Conservation (phyloP, 2,888 invertebrate species). For the Synergus laeviventris region DNA sequence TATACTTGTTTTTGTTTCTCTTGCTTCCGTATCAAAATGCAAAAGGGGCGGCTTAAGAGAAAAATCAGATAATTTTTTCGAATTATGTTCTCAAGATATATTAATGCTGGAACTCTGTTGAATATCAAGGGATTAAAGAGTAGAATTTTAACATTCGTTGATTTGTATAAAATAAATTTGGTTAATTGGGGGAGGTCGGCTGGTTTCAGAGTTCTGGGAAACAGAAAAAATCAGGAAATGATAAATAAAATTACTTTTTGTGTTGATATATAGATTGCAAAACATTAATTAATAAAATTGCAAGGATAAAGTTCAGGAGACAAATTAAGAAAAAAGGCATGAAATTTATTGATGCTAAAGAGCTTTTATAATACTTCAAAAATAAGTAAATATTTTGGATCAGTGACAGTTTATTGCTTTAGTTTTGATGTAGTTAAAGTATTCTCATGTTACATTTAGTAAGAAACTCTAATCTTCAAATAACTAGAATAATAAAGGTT, state of each 20-base stretch:
- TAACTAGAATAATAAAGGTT: background rate
- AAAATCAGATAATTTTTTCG: conserved; percentile 17
- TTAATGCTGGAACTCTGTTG: background rate
- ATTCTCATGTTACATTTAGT: no score
- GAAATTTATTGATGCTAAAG: background rate
- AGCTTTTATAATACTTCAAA: background rate
- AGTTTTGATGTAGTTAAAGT: no score
- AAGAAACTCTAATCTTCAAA: no score
- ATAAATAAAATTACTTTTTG: no score
- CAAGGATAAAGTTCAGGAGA: background rate
- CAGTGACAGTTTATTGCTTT: no score
- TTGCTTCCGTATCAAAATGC: conserved; percentile 33
- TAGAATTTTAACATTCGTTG: no score
- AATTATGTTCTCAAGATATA: background rate
- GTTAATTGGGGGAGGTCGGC: no score
- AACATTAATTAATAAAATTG: background rate
- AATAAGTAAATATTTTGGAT: background rate
- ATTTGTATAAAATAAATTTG: no score
- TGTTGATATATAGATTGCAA: no score
- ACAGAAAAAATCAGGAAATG: no score
- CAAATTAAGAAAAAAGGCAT: background rate
- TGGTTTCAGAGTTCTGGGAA: no score
- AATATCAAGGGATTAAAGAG: background rate
- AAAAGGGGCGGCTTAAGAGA: conserved; percentile 3
- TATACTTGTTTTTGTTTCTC: conserved; percentile 28